Conservation (phyloP, 2,113 vertebrate species). For the Callospermophilus lateralis region DNA sequence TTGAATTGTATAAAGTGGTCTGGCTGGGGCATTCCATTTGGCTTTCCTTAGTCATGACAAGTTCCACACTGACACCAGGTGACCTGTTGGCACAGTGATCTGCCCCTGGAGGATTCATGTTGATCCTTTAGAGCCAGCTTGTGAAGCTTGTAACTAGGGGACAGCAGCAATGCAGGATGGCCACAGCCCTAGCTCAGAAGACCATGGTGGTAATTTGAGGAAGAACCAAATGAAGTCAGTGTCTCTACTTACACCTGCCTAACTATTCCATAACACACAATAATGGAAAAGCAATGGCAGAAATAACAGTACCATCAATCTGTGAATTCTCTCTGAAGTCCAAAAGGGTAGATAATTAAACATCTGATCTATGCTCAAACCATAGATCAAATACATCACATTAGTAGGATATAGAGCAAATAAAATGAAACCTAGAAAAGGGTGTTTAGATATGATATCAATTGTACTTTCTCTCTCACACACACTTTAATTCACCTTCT, state of each 20-base stretch:
- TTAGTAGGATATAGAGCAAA: neutral
- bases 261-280: neutral
- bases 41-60: neutral
- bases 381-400: neutral
- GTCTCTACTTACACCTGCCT: neutral
- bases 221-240: neutral
- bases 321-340: neutral
- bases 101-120: no score
- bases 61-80: neutral
- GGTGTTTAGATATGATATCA: neutral
- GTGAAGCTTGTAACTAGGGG: neutral
- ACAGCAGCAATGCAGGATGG: accelerated
- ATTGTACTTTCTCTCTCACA: neutral
- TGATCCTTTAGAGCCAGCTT: neutral
- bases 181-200: neutral
- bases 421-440: neutral
- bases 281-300: neutral
- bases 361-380: neutral
- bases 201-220: neutral
- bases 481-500: neutral
- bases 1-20: neutral
- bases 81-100: neutral
- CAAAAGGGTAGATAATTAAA: neutral
- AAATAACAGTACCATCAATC: neutral
- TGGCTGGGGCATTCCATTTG: neutral